Percentiles rank a stretch among this genome's conserved stretches.
Evolutionary conservation across 2,113 vertebrate genomes (phyloP).

Genomic region (Steatornis caripensis): DNA sequence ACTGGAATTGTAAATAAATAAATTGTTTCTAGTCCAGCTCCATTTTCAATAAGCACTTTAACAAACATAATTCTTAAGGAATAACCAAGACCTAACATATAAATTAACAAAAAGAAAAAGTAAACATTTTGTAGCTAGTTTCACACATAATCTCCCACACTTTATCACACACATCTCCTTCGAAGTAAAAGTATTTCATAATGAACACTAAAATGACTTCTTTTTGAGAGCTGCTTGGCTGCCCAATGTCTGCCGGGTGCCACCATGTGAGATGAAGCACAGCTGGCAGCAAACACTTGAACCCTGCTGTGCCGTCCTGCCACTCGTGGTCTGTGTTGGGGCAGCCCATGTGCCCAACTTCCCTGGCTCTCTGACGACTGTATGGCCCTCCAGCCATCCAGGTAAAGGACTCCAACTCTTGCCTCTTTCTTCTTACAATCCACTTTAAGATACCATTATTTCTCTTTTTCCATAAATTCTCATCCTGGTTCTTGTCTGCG

Average conservation of each 20-base stretch:
- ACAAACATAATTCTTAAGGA: not conserved
- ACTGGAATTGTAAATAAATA: not conserved
- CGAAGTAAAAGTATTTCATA: not conserved
- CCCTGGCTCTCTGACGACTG: not conserved
- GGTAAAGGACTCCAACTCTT: not conserved
- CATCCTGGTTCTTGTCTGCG: not conserved
- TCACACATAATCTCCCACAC: not conserved
- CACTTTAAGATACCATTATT: not conserved
- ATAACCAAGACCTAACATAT: not conserved
- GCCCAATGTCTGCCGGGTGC: not conserved
- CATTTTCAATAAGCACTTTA: not conserved
- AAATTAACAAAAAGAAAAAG: not conserved
- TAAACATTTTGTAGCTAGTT: not conserved
- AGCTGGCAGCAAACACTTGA: not conserved
- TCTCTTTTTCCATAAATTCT: not conserved
- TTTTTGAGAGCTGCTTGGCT: not conserved
- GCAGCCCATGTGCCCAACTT: not conserved
- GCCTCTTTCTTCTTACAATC: not conserved
- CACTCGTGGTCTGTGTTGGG: not conserved
- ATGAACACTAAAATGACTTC: not conserved
- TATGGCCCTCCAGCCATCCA: accelerated
- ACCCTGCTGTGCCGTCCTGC: not conserved
- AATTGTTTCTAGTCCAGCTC: not conserved
- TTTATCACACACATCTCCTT: not conserved
- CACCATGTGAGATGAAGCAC: not conserved